phyloP scores from a whole-genome alignment of 1,140 invertebrate genomes.

The Marisa cornuarietis region DNA sequence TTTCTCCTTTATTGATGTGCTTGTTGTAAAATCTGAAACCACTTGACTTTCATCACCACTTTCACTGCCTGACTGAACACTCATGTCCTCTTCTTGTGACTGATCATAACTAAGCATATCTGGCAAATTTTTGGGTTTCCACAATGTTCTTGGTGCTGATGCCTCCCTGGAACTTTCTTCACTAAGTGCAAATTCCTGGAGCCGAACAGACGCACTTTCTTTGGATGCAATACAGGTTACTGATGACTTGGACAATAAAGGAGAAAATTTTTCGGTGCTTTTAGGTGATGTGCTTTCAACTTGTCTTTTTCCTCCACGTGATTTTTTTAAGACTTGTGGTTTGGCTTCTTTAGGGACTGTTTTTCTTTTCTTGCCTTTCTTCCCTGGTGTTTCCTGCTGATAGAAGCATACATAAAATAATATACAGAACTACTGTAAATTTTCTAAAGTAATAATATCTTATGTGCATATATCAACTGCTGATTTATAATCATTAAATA shows the following conservation, averaged over 20 bases:
- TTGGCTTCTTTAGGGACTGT: background rate
- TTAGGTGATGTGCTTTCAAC: too few species aligned
- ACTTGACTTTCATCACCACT: background rate
- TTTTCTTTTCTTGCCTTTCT: constrained; percentile 1
- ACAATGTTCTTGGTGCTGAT: background rate
- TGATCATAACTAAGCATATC: background rate
- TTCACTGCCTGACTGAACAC: constrained; percentile 4
- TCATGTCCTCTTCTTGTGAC: constrained; percentile 6
- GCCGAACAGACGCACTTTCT: background rate
- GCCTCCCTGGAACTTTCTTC: background rate
- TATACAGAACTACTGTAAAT: too few species aligned
- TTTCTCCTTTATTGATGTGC: background rate
- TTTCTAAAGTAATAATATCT: too few species aligned
- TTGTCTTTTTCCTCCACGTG: background rate
- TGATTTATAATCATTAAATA: too few species aligned
- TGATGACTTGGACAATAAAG: too few species aligned
- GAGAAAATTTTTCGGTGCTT: too few species aligned
- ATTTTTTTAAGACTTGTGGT: background rate
- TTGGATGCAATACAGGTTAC: too few species aligned
- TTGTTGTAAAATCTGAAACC: background rate
- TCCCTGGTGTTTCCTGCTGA: background rate
- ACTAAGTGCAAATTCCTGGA: constrained; percentile 9
- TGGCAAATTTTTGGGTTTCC: constrained; percentile 21
- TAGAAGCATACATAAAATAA: too few species aligned
- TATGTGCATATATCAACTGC: too few species aligned